These are phyloP conservation scores for Chouioia cunea DNA, from an alignment of 2,888 invertebrate genomes.

Conservation along the genomic window DNA sequence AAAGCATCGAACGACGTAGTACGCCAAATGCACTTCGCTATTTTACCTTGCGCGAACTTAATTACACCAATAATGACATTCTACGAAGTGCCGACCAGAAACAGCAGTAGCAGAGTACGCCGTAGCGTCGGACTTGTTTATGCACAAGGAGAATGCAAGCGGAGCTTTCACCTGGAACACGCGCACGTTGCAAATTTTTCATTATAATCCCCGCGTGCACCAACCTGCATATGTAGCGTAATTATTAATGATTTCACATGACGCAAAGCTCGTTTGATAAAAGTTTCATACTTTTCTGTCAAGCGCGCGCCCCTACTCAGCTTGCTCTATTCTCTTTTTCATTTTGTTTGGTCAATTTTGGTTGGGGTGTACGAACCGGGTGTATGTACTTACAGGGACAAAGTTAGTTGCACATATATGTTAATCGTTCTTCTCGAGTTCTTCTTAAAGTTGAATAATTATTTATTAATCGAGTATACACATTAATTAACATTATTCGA, in stretches of 20 bases:
- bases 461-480: no score
- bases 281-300: slow-evolving; percentile 23
- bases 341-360: background rate
- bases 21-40: slow-evolving; percentile 27
- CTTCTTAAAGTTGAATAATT: no score
- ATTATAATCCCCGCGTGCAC: slow-evolving; percentile 15
- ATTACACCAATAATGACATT: slow-evolving; percentile 41
- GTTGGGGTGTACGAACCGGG: no score
- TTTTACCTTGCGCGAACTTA: slow-evolving; percentile 16
- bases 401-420: no score
- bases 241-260: slow-evolving; percentile 12
- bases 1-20: background rate
- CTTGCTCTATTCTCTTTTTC: slow-evolving; percentile 4
- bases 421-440: no score
- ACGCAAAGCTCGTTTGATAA: slow-evolving; percentile 22
- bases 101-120: background rate
- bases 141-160: slow-evolving; percentile 42
- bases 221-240: background rate
- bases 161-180: slow-evolving; percentile 24
- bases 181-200: slow-evolving; percentile 32
- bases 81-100: slow-evolving; percentile 1
- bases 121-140: slow-evolving; percentile 37
- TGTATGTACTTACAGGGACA: no score
- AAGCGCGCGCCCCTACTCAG: background rate
- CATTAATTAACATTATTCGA: no score